Evolutionary conservation across 2,888 invertebrate genomes (phyloP).

Genomic region (Thereva nobilitata): DNA sequence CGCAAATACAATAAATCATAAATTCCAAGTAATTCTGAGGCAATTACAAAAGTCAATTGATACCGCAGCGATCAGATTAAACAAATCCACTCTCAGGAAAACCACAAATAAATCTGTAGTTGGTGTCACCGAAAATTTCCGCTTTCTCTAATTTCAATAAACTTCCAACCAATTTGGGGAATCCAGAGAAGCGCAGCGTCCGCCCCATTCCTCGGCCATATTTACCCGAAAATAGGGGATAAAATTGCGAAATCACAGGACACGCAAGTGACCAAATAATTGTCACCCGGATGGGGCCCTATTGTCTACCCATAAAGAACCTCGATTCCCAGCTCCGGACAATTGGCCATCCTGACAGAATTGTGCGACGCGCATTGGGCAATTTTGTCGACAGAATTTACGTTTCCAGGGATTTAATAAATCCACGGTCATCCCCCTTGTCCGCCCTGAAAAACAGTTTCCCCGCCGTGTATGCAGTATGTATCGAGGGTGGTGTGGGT

Average conservation of each 20-base stretch:
- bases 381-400: constrained; percentile 34
- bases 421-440: constrained; percentile 11
- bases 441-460: neutral
- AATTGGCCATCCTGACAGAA: constrained; percentile 25
- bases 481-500: neutral
- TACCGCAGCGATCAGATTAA: constrained; percentile 23
- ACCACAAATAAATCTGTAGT: constrained; percentile 34
- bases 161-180: constrained; percentile 34
- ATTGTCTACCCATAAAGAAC: constrained; percentile 31
- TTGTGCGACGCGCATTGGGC: constrained; percentile 30
- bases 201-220: neutral
- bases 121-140: constrained; percentile 35
- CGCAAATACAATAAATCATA: constrained; percentile 2
- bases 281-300: constrained; percentile 28
- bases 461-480: constrained; percentile 2
- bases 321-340: constrained; percentile 19
- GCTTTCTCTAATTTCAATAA: constrained; percentile 36
- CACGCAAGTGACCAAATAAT: constrained; percentile 35
- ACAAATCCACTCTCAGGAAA: constrained; percentile 29
- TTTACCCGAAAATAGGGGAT: constrained; percentile 13
- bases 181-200: constrained; percentile 18
- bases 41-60: constrained; percentile 31
- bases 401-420: constrained; percentile 35
- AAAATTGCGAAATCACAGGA: constrained; percentile 35
- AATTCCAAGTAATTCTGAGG: neutral